Percentiles rank a stretch among this genome's conserved stretches.
Evolutionary conservation across 1,140 invertebrate genomes (phyloP).

Genomic region (Platyscapa corneri): DNA sequence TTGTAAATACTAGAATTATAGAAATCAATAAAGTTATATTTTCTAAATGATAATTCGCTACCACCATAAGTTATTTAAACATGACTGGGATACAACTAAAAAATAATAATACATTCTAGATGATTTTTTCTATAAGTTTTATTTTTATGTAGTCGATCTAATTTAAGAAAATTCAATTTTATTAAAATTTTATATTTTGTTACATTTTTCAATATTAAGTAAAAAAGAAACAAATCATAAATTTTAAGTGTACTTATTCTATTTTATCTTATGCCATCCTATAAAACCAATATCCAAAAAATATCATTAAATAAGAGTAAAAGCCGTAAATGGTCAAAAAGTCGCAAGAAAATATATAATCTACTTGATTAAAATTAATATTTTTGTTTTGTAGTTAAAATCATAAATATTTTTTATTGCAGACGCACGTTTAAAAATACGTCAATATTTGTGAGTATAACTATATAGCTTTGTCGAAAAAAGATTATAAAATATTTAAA

Average conservation of each 20-base stretch:
- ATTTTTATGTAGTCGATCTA: neutral
- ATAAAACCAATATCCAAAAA: too few species aligned
- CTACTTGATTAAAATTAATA: neutral
- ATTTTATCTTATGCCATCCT: neutral
- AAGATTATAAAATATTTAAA: neutral
- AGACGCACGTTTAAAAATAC: neutral
- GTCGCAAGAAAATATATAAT: neutral
- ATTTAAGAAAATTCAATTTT: neutral
- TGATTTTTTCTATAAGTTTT: neutral
- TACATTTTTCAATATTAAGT: neutral
- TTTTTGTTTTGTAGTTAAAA: slow-evolving; percentile 9
- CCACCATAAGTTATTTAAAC: neutral
- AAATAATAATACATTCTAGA: neutral
- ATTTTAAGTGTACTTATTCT: neutral
- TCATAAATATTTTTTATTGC: neutral
- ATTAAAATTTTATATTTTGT: neutral
- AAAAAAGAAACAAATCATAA: neutral
- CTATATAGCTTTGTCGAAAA: neutral
- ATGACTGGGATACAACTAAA: neutral
- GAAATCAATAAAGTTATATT: neutral
- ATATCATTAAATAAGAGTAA: neutral
- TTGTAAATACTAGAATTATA: neutral
- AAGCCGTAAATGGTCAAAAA: neutral
- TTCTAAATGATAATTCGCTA: neutral
- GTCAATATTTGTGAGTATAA: too few species aligned